A percentile compares a stretch with the other conserved stretches of the same genome.
Evolutionary conservation across 2,888 invertebrate genomes (phyloP).

Genomic region (Spisula solida): DNA sequence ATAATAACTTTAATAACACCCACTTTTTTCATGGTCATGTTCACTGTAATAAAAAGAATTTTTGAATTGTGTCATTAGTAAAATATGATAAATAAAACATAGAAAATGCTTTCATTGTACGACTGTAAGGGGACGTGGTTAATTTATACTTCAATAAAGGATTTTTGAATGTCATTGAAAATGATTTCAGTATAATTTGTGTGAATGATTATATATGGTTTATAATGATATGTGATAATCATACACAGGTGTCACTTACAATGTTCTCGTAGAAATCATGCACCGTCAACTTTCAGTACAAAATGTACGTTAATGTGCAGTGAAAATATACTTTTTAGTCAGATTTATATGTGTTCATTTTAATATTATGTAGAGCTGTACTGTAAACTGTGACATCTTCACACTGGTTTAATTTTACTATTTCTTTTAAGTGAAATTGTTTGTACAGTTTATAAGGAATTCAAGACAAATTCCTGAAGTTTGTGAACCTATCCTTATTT

Average conservation of each 20-base stretch:
- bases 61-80: not conserved
- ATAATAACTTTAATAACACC: not conserved
- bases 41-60: not conserved
- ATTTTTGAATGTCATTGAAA: not conserved
- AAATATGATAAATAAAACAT: not conserved
- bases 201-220: not conserved
- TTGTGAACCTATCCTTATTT: too few species aligned
- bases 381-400: too few species aligned
- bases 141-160: not conserved
- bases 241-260: not conserved
- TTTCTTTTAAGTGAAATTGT: too few species aligned
- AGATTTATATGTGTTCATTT: too few species aligned
- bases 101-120: not conserved
- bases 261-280: not conserved
- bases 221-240: not conserved
- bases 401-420: too few species aligned
- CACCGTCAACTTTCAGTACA: too few species aligned
- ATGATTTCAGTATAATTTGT: not conserved
- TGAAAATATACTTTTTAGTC: too few species aligned
- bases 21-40: not conserved
- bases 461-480: too few species aligned
- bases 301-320: too few species aligned
- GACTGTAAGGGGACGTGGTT: not conserved
- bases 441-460: too few species aligned
- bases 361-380: too few species aligned